These are phyloP conservation scores for Phrynosoma blainvillii DNA, from an alignment of 2,113 vertebrate species.

Conservation along the genomic window DNA sequence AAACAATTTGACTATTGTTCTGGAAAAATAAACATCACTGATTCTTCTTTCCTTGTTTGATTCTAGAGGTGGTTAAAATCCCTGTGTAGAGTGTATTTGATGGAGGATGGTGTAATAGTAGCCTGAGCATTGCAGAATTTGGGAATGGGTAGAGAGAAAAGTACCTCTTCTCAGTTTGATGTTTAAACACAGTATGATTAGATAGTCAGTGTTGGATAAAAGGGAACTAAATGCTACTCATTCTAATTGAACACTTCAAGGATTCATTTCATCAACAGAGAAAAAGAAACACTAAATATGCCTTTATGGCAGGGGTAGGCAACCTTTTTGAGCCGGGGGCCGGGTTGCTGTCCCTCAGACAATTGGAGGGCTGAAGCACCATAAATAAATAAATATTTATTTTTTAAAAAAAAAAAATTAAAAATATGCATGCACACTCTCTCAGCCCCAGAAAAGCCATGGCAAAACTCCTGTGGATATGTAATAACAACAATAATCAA, in stretches of 20 bases:
- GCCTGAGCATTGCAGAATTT: background rate
- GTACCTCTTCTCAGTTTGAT: background rate
- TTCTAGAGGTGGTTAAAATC: background rate
- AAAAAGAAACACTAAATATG: background rate
- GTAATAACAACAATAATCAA: too few species aligned
- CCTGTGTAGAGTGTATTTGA: background rate
- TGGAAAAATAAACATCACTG: background rate
- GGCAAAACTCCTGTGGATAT: too few species aligned
- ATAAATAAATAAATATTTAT: too few species aligned
- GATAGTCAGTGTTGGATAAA: background rate
- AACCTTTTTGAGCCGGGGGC: too few species aligned
- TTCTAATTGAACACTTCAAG: background rate
- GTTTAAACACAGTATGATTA: background rate
- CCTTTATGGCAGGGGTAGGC: background rate
- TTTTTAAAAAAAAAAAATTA: too few species aligned
- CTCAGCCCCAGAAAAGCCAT: too few species aligned
- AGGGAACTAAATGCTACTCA: background rate
- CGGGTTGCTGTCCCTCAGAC: too few species aligned
- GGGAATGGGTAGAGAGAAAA: background rate
- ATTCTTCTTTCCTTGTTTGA: background rate
- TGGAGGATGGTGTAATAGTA: background rate
- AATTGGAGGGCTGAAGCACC: too few species aligned
- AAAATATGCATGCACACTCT: too few species aligned
- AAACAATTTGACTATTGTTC: background rate
- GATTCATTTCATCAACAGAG: background rate